Conservation (phyloP, 2,888 invertebrate species). For the Cyclophora albipunctata region DNA sequence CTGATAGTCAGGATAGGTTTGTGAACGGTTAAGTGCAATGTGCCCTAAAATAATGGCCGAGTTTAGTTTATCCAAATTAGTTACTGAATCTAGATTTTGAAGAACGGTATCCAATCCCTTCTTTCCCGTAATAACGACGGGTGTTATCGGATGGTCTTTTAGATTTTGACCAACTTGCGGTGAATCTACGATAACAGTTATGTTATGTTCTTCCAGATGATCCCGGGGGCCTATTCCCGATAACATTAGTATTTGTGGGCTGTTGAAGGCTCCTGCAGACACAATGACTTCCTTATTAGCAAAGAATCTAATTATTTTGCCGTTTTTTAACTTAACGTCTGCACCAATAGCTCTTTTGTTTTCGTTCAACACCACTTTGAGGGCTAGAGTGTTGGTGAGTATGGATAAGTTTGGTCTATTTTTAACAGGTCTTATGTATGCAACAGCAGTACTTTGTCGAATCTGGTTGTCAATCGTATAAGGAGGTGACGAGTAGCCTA, state of each 20-base stretch:
- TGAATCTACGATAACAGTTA: slow-evolving; percentile 22
- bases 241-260: slow-evolving; percentile 34
- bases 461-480: slow-evolving; percentile 19
- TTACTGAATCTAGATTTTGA: slow-evolving; percentile 16
- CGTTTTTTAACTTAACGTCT: slow-evolving; percentile 18
- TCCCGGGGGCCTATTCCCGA: slow-evolving; percentile 34
- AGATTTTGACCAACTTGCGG: slow-evolving; percentile 32
- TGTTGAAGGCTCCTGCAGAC: slow-evolving; percentile 33
- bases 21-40: slow-evolving; percentile 24
- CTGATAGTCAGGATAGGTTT: slow-evolving; percentile 34
- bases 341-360: slow-evolving; percentile 24
- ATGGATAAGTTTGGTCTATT: slow-evolving; percentile 27
- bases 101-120: slow-evolving; percentile 6
- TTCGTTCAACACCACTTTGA: slow-evolving; percentile 24
- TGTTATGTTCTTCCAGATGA: slow-evolving; percentile 25
- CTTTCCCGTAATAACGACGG: slow-evolving; percentile 22
- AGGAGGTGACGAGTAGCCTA: slow-evolving; percentile 24
- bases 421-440: slow-evolving; percentile 27
- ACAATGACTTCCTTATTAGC: slow-evolving; percentile 30
- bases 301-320: slow-evolving; percentile 11
- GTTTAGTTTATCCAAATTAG: slow-evolving; percentile 13
- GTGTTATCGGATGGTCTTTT: slow-evolving; percentile 28
- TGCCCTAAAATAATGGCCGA: slow-evolving; percentile 14
- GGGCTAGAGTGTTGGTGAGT: slow-evolving; percentile 25
- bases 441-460: slow-evolving; percentile 27